phyloP scores from a whole-genome alignment of 2,888 invertebrate genomes.

The Nymphalis c-album region DNA sequence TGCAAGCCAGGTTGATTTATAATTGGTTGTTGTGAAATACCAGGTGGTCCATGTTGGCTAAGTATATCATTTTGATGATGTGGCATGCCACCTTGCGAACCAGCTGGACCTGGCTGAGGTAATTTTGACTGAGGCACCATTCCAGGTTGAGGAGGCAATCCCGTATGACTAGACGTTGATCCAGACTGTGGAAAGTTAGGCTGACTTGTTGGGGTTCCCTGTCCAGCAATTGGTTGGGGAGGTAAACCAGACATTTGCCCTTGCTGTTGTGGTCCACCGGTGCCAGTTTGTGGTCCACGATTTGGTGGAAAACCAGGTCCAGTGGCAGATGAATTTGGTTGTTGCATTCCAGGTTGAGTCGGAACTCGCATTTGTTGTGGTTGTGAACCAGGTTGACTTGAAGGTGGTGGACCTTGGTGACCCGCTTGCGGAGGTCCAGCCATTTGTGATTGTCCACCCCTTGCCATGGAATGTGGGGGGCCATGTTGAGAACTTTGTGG shows the following conservation, averaged over 20 bases:
- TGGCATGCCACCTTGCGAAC: slow-evolving; percentile 36
- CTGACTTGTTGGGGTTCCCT: slow-evolving; percentile 32
- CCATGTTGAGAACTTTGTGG: slow-evolving; percentile 45
- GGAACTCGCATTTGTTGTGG: slow-evolving; percentile 20
- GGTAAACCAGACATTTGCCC: slow-evolving; percentile 24
- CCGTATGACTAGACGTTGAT: slow-evolving; percentile 30
- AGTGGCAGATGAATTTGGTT: slow-evolving; percentile 45
- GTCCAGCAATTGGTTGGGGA: slow-evolving; percentile 27
- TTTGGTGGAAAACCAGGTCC: slow-evolving; percentile 40
- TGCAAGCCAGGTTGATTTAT: slow-evolving; percentile 42
- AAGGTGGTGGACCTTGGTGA: slow-evolving; percentile 41
- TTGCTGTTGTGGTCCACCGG: slow-evolving; percentile 21
- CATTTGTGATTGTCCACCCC: slow-evolving; percentile 40
- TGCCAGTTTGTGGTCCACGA: slow-evolving; percentile 23
- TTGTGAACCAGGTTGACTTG: slow-evolving; percentile 43
- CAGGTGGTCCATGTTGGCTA: slow-evolving; percentile 31
- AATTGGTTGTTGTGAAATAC: slow-evolving; percentile 51
- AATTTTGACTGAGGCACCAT: slow-evolving; percentile 42
- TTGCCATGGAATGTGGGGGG: slow-evolving; percentile 39
- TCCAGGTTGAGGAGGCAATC: slow-evolving; percentile 38
- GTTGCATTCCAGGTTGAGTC: slow-evolving; percentile 38
- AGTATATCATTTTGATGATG: slow-evolving; percentile 32
- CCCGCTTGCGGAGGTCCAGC: slow-evolving; percentile 40
- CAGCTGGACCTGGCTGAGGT: slow-evolving; percentile 46
- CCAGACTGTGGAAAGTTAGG: slow-evolving; percentile 35